phyloP scores from a whole-genome alignment of 2,113 vertebrate genomes.

The Thamnophis sirtalis region DNA sequence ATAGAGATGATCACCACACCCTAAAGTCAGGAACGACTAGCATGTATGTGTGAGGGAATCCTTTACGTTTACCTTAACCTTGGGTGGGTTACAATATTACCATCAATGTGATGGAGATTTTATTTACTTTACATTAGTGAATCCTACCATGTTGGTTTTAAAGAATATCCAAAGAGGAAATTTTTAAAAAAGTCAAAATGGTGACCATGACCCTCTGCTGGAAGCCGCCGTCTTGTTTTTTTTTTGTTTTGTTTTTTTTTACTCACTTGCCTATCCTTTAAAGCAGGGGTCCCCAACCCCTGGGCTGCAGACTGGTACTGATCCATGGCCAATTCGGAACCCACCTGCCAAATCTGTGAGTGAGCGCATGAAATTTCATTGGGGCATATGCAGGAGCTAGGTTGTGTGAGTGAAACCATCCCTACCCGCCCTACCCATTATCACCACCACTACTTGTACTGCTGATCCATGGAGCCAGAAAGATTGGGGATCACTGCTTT shows the following conservation, averaged over 20 bases:
- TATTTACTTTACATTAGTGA: neutral
- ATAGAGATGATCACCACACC: too few species aligned
- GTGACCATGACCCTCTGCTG: neutral
- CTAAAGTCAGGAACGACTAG: too few species aligned
- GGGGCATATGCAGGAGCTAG: neutral
- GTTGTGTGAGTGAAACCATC: fast-evolving
- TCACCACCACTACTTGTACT: neutral
- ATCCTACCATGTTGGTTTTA: neutral
- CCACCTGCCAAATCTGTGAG: neutral
- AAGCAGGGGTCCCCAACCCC: neutral
- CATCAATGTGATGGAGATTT: neutral
- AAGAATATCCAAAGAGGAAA: neutral
- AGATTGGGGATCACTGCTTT: neutral
- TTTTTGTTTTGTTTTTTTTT: neutral
- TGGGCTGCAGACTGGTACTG: too few species aligned
- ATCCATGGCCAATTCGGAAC: neutral
- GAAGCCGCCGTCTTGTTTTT: neutral
- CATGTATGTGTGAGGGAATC: too few species aligned
- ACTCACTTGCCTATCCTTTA: neutral
- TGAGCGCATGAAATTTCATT: neutral
- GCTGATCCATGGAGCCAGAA: neutral
- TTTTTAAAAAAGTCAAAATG: neutral
- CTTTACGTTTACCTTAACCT: neutral
- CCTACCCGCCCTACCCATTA: neutral
- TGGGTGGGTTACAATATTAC: neutral